Percentiles rank a stretch among this genome's conserved stretches.
phyloP scores from a whole-genome alignment of 2,113 vertebrate genomes.

The Lepus europaeus region DNA sequence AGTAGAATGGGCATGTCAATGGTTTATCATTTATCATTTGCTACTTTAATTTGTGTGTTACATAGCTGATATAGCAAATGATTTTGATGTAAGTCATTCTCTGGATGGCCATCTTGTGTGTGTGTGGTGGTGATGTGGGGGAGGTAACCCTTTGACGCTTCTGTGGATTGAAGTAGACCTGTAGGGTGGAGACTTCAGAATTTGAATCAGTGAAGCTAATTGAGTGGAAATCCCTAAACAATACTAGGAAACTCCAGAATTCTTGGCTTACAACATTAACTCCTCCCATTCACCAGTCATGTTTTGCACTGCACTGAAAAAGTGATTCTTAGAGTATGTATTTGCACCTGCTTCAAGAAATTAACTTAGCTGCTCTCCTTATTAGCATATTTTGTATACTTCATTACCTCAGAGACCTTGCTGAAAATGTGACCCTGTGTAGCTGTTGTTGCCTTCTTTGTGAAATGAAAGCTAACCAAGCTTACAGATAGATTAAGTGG shows the following conservation, averaged over 20 bases:
- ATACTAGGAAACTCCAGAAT: background rate
- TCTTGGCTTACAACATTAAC: slow-evolving; percentile 3
- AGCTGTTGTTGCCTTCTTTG: slow-evolving; percentile 71
- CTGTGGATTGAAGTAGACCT: background rate
- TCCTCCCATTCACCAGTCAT: background rate
- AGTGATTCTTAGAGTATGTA: background rate
- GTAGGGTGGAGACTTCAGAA: background rate
- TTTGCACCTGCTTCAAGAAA: slow-evolving; percentile 53
- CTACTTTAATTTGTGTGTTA: background rate
- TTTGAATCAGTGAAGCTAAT: slow-evolving; percentile 3
- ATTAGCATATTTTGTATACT: slow-evolving; percentile 65
- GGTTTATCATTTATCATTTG: background rate
- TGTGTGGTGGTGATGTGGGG: no score
- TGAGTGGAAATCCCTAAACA: background rate
- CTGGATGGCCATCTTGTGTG: background rate
- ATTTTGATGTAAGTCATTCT: background rate
- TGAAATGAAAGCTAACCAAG: slow-evolving; percentile 72
- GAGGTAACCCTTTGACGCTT: background rate
- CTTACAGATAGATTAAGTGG: slow-evolving; percentile 75
- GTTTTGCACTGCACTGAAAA: background rate
- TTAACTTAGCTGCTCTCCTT: slow-evolving; percentile 33
- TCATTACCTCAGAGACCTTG: slow-evolving; percentile 75
- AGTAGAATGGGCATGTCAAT: background rate
- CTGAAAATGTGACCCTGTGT: slow-evolving; percentile 72
- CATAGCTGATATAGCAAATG: background rate